A percentile compares a stretch with the other conserved stretches of the same genome.
These are phyloP conservation scores for Ivindomyrus marchei DNA, from an alignment of 2,113 vertebrate species.

Conservation along the genomic window DNA sequence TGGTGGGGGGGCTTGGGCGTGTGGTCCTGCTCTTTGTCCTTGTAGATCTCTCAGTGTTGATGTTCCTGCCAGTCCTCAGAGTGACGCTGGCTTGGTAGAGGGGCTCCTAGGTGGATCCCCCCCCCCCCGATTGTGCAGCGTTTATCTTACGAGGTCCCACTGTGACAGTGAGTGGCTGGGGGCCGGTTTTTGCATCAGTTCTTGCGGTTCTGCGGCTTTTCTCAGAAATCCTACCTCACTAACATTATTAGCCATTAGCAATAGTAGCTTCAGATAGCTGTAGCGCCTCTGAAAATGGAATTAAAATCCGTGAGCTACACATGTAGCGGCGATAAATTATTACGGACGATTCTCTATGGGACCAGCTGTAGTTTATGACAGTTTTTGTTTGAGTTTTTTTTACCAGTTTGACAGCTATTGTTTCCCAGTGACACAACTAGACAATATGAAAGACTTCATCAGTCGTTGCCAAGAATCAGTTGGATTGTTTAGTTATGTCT, in stretches of 20 bases:
- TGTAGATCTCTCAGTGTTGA: neutral
- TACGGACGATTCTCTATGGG: neutral
- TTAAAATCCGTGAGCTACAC: neutral
- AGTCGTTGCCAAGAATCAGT: neutral
- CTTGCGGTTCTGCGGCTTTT: neutral
- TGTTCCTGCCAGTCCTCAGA: neutral
- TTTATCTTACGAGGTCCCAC: neutral
- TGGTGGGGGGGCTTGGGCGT: neutral
- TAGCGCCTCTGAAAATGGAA: neutral
- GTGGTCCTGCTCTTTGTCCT: neutral
- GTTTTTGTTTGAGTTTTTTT: neutral
- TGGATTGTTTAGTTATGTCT: neutral
- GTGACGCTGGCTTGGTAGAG: neutral
- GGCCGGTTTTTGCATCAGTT: neutral
- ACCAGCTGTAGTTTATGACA: neutral
- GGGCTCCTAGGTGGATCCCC: neutral
- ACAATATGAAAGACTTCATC: neutral
- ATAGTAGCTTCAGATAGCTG: neutral
- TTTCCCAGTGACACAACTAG: neutral
- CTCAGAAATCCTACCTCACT: neutral
- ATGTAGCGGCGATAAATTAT: neutral
- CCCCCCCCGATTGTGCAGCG: neutral
- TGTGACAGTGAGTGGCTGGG: neutral
- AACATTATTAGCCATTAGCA: neutral
- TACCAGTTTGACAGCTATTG: neutral